Evolutionary conservation across 2,888 invertebrate genomes (phyloP), one percentile per base, ranked within the genome.

Genomic region (Chelonus formosanus): DNA sequence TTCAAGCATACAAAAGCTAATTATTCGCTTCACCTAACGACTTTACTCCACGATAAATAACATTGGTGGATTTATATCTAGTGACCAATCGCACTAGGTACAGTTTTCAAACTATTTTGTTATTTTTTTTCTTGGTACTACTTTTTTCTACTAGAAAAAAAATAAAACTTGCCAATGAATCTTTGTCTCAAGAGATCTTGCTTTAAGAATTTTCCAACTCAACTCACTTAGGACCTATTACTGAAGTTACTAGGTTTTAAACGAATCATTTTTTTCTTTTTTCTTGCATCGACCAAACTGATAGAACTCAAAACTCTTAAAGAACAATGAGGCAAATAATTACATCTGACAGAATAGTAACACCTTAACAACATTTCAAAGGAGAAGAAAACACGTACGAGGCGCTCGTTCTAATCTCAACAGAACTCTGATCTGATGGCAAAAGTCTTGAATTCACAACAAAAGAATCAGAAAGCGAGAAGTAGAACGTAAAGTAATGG

Each of bases 21-120:
- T 64, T 64, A 64, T 64, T 50, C 58, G 64, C 57, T 64, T 58
- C 45, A 50, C 58, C 58, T 64, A 64, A 64, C 58, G 58, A 64
- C 64, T 64, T 64, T 52, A 64, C 64, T 52, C 52, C 57, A 64
- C 58, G 64, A 64, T 64, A 64, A 64, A 64, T 64, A 64, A 64
- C 58, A 31, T 34, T 32, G 45, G 10, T n/a, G 50, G 57, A 50
- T 44, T 64, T 64, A 64, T 58, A 58, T 57, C 64, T 58, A 40
- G 52, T 32, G 40, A 58, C 58, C 43, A 64, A 64, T 57, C 64
- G 44, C 53, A 43, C 32, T 44, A 40, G 53, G 34, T 43, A 31
- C 35, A 50, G 43, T 32, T 7, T 8, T 3, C 31, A 43, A 50
- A 50, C 60, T 43, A 48, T 60, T n/a, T 7, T 40, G 43, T 52